A percentile compares a stretch with the other conserved stretches of the same genome.
phyloP scores from a whole-genome alignment of 1,140 invertebrate genomes.

The Gonioctena quinquepunctata region DNA sequence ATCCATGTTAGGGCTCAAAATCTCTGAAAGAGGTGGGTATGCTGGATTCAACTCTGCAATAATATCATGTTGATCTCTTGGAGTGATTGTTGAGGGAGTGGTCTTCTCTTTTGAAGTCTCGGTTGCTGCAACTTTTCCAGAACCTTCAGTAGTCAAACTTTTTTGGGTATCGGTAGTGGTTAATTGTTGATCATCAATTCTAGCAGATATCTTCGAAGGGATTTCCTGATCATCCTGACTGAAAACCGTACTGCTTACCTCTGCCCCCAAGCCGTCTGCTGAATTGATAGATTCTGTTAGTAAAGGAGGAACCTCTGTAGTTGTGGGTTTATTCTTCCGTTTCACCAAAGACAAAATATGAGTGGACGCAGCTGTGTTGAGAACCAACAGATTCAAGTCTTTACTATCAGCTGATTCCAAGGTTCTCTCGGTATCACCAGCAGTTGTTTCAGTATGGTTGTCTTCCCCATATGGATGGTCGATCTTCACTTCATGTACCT shows the following conservation, averaged over 20 bases:
- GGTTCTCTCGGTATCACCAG: not conserved
- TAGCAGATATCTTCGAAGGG: not conserved
- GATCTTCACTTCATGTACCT: constrained; percentile 40
- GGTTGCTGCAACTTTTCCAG: not conserved
- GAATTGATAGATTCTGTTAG: not conserved
- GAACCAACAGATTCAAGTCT: not conserved
- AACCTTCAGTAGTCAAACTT: constrained; percentile 3
- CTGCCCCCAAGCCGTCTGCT: not conserved
- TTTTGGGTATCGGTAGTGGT: constrained; percentile 1
- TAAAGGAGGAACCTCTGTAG: not conserved
- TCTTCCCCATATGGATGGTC: no score
- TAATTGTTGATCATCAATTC: not conserved
- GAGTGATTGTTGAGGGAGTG: not conserved
- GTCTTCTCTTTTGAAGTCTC: not conserved
- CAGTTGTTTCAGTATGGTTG: not conserved
- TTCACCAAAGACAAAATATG: not conserved
- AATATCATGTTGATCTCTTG: constrained; percentile 21
- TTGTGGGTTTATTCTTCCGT: not conserved
- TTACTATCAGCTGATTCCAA: not conserved
- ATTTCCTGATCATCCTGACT: no score
- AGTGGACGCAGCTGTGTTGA: not conserved
- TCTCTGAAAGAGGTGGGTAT: constrained; percentile 54
- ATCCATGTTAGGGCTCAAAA: constrained; percentile 29
- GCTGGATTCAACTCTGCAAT: constrained; percentile 49
- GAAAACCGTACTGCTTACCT: not conserved